These are phyloP conservation scores for Agrochola litura DNA, from an alignment of 2,888 invertebrate species.

Conservation along the genomic window DNA sequence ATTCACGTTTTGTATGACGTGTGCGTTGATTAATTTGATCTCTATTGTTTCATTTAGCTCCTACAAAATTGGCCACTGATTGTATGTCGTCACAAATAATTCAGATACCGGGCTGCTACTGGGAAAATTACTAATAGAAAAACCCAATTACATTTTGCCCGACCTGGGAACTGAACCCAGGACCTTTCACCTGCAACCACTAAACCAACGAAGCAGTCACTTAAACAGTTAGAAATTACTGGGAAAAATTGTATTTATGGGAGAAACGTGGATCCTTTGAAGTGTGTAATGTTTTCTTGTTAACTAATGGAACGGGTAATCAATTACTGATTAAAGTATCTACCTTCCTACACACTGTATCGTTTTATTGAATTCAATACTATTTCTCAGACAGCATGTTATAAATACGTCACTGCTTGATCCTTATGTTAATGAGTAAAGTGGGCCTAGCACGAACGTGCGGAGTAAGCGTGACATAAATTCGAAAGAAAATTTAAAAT, in stretches of 20 bases:
- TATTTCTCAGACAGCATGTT: background rate
- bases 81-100: too few species aligned
- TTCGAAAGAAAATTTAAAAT: background rate
- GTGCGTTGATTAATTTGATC: too few species aligned
- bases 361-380: background rate
- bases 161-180: background rate
- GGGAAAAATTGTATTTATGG: background rate
- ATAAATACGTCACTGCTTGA: background rate
- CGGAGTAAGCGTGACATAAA: too few species aligned
- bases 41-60: too few species aligned
- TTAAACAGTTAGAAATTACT: background rate
- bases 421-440: too few species aligned
- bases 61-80: too few species aligned
- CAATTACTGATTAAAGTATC: background rate
- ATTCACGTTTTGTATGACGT: too few species aligned
- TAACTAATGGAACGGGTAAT: background rate
- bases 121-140: background rate
- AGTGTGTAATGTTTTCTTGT: conserved; percentile 5
- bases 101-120: background rate
- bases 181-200: background rate
- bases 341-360: background rate
- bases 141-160: background rate
- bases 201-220: too few species aligned
- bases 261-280: background rate
- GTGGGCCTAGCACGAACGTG: too few species aligned